Base-by-base conservation (phyloP, 2,888 invertebrate genomes). In the Zootermopsis nevadensis region DNA sequence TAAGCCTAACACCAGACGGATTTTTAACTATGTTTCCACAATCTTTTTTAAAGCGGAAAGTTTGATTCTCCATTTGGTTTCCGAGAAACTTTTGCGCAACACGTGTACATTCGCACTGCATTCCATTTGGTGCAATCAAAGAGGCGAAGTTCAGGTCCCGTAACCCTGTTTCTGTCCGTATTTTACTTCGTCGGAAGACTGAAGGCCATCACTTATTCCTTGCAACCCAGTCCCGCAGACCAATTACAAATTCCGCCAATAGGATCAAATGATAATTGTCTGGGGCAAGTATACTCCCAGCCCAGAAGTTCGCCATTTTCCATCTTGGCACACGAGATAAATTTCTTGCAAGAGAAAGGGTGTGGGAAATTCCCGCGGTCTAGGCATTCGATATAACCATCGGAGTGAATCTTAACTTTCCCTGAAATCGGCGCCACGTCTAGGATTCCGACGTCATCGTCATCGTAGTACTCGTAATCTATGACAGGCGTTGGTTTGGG, bases 331-430 rank as follows among this genome's bases (percentile, higher is more conserved):
- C 98, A 98, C 31, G 96, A 96, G 87, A 98, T 97, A 89, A 97
- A 98, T 89, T 97, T 97, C 89, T 94, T 95, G 89, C 98, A 98
- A 0, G 96, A 97, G 27, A 94, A 92, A 2, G 98, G 98, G 90
- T 98, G 97, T 0, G 97, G 95, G 90, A 97, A 98, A 89, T 96
- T 97, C 66, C 98, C 98, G 86, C 96, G 95, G 89, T 97, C 97
- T 83, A 96, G 90, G 88, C 98, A 98, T 86, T 95, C 94, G 86
- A 98, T 94, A 82, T 93, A 92, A 48, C 95, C 96, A 88, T 93
- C 91, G n/a, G 91, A 91, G 87, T 93, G 92, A 15, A 94, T 89
- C 77, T 93, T 89, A 38, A 93, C 91, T 88, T 91, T 91, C 55
- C 93, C 89, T 89, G 92, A 91, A 76, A 91, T 89, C 42, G 89